Conservation (phyloP, 2,888 invertebrate genomes). For the Chrysolina haemoptera region DNA sequence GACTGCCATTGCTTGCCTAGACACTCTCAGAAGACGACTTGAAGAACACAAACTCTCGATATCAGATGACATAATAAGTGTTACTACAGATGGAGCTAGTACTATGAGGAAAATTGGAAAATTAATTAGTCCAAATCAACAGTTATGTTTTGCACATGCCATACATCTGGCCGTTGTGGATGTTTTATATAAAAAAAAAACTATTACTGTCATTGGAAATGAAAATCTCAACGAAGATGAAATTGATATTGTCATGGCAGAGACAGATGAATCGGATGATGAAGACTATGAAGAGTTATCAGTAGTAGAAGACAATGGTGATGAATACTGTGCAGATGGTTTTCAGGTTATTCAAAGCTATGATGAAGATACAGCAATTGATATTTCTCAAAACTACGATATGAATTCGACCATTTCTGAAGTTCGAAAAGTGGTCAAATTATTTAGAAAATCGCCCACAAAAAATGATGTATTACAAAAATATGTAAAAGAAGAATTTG, state of each 20-base stretch:
- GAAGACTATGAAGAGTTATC: slow-evolving; percentile 10
- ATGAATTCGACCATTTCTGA: not conserved
- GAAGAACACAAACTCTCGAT: slow-evolving; percentile 14
- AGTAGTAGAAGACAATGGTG: slow-evolving; percentile 16
- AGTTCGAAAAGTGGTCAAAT: not conserved
- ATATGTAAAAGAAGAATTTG: slow-evolving; percentile 17
- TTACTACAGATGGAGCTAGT: slow-evolving; percentile 20
- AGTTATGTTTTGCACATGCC: slow-evolving; percentile 18
- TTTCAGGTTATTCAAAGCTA: slow-evolving; percentile 17
- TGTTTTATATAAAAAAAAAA: slow-evolving; percentile 16
- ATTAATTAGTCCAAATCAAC: slow-evolving; percentile 11
- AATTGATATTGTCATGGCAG: slow-evolving; percentile 8
- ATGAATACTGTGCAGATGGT: slow-evolving; percentile 11
- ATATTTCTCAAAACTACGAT: not conserved
- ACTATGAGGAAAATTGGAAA: slow-evolving; percentile 16
- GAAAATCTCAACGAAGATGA: slow-evolving; percentile 15
- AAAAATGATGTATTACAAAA: slow-evolving; percentile 20
- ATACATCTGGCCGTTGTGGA: slow-evolving; percentile 20
- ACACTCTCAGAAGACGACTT: slow-evolving; percentile 15
- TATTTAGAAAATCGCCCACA: slow-evolving; percentile 13
- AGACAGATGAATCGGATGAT: slow-evolving; percentile 17
- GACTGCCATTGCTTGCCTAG: slow-evolving; percentile 24
- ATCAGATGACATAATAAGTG: slow-evolving; percentile 21
- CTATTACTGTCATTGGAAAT: not conserved
- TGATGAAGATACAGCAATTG: slow-evolving; percentile 18